Evolutionary conservation across 64 coral and sea anemone genomes (phyloP), one percentile per base, ranked within the genome.

Genomic region (Anthopleura sola): DNA sequence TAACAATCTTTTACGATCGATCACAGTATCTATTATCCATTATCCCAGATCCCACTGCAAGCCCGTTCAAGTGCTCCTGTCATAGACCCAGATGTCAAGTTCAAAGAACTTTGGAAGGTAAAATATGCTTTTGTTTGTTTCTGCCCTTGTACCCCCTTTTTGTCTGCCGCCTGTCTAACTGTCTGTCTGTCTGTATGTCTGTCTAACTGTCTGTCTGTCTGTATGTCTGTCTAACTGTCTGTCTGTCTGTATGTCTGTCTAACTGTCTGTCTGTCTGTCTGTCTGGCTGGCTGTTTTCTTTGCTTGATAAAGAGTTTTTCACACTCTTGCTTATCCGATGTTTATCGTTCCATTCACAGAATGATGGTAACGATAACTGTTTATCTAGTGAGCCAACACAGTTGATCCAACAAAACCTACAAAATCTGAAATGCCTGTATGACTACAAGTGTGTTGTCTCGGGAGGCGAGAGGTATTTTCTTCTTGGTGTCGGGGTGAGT

Each of bases 361-460:
- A 83, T 19, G 68, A 66, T 87, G 89, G 92, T 38, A 90, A 98
- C 20, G 89, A 88, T 24, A 88, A 86, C 38, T 94, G 92, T 53
- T 92, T 93, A 38, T 85, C 68, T 26, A 75, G 68, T 58, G 86
- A 86, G 75, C 56, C 90, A 24, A 91, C 88, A 11, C 60, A 60
- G 46, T 49, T 98, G 55, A 98, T 75, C 54, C 83, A 85, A 36
- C 64, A 88, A 13, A 87, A 94, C 55, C 60, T 98, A 15, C 86
- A 94, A 4, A 90, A 98, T 68, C 83, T 98, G 23, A 98, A 92
- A 87, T 88, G 79, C 32, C 28, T 98, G 79, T 89, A 93, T 64
- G 90, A 98, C 60, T 98, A 88, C 92, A 98, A 94, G 54, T 98
- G 92, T 36, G 83, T 94, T 87, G 95, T 98, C 20, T 94, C 89